Evolutionary conservation across 2,113 vertebrate species (phyloP).

Genomic region (Chloroceryle aenea): DNA sequence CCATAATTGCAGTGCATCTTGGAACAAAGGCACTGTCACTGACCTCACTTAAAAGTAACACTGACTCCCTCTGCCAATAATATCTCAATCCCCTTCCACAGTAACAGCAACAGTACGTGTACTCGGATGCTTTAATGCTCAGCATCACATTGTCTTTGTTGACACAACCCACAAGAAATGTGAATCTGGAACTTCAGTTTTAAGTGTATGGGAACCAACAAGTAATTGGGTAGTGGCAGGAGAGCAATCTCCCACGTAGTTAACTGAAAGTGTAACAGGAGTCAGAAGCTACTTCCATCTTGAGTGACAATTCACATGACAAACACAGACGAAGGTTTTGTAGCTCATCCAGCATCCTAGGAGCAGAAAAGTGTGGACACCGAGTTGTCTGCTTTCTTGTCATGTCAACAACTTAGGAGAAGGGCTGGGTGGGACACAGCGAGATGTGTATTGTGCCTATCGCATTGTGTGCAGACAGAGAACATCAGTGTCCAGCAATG

Average conservation of each 20-base stretch:
- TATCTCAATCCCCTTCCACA: background rate
- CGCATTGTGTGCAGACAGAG: background rate
- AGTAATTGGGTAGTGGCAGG: background rate
- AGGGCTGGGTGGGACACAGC: background rate
- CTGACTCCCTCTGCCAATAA: background rate
- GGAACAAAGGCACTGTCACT: background rate
- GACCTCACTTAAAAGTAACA: background rate
- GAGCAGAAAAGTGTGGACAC: background rate
- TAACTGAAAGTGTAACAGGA: background rate
- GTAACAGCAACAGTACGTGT: rapidly evolving
- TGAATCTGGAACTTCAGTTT: background rate
- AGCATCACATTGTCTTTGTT: background rate
- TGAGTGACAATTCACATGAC: background rate
- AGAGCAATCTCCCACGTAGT: background rate
- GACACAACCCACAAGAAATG: background rate
- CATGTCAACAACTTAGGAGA: background rate
- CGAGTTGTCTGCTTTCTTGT: background rate
- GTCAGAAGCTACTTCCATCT: background rate
- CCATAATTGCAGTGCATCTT: background rate
- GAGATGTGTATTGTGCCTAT: background rate
- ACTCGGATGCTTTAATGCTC: background rate
- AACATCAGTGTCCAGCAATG: background rate
- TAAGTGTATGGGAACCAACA: background rate
- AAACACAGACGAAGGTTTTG: background rate
- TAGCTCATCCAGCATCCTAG: background rate